Base-by-base conservation (phyloP, 64 coral and sea anemone genomes). In the Trachythela sp. region DNA sequence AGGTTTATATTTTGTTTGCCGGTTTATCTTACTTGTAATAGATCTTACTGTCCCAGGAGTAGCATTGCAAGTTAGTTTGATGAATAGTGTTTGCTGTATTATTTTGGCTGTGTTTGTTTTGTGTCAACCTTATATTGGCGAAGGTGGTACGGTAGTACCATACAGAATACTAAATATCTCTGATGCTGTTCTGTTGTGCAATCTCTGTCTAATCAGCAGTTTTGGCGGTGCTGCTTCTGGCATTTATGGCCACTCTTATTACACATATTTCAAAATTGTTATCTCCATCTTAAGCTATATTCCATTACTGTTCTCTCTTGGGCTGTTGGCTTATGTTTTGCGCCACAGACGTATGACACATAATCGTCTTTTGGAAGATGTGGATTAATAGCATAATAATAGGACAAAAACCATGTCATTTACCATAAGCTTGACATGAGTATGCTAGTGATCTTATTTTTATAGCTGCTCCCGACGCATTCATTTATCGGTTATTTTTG, bases 1-100 rank as follows among this genome's bases (percentile, higher is more conserved):
- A 31, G 92, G 83, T 24, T 94, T 85, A 70, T 94, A 90, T 31
- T 94, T 94, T 86, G 84, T 94, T 9, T 88, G 93, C 58, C 93
- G 93, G 17, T 88, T 94, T 52, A 42, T 30, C n/a, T 48, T 94
- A 8, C 83, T 94, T 33, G 20, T 80, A 34, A 36, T 80, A 29
- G 4, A 9, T 35, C 9, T 37, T 39, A 4, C 20, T 39, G 31
- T 39, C 8, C 32, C 75, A 18, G 10, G 0, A 0, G 34, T 1
- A 8, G 31, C 75, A 30, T 39, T 80, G 0, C 2, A 36, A 80
- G 2, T 38, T 15, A 35, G 33, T 80, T 18, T 80, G 17, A 8
- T 37, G 37, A 35, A 80, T 35, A 80, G 33, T 38, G 75, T 39
- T 37, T 80, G 75, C 20, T 80, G 33, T 80, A 35, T 35, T 14